phyloP scores from a whole-genome alignment of 2,888 invertebrate genomes.

The Cyrtodaria siliqua region DNA sequence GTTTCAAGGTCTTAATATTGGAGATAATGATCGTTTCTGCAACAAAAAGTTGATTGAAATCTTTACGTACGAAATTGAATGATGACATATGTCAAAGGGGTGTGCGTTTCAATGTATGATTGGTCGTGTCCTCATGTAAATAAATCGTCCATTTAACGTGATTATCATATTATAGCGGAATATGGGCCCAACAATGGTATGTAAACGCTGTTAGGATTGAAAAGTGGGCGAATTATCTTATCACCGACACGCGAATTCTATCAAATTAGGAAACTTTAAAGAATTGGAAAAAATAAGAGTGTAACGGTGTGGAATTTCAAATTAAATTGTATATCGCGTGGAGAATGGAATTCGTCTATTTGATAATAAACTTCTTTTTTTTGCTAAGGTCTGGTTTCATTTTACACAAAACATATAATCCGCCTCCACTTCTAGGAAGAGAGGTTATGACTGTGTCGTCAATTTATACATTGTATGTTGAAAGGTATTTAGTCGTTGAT shows the following conservation, averaged over 20 bases:
- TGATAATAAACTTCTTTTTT: too few species aligned
- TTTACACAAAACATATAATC: too few species aligned
- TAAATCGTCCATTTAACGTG: conserved; percentile 22
- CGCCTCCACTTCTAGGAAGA: too few species aligned
- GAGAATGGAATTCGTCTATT: not conserved
- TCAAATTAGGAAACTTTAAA: not conserved
- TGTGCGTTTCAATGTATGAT: not conserved
- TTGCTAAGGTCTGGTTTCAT: too few species aligned
- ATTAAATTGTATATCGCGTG: not conserved
- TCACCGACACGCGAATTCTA: conserved; percentile 20
- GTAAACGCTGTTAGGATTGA: not conserved
- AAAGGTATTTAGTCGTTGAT: too few species aligned
- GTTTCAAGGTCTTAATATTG: too few species aligned
- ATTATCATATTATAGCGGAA: conserved; percentile 23
- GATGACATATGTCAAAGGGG: conserved; percentile 22
- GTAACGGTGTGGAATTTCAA: conserved; percentile 5
- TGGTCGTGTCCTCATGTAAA: conserved; percentile 3
- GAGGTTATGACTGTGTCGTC: too few species aligned
- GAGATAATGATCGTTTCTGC: too few species aligned
- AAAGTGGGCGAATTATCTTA: conserved; percentile 4
- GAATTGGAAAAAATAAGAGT: too few species aligned
- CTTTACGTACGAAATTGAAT: conserved; percentile 39
- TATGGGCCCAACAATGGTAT: conserved; percentile 1
- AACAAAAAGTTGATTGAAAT: too few species aligned
- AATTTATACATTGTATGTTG: too few species aligned